These are phyloP conservation scores for Notiomystis cincta DNA, from an alignment of 2,113 vertebrate species.

Conservation along the genomic window DNA sequence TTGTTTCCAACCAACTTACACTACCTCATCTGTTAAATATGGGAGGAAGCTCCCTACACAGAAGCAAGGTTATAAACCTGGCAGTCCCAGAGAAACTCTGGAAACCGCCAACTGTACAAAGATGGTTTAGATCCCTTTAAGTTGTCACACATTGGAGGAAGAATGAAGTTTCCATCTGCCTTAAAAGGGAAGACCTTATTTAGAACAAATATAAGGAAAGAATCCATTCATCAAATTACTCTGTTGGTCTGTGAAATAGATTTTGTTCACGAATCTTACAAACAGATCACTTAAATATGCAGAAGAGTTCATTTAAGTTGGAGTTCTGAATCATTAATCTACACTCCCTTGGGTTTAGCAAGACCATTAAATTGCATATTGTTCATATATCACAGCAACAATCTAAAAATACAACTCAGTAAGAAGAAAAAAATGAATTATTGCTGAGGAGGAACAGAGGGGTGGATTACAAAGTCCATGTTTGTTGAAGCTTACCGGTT, in stretches of 20 bases:
- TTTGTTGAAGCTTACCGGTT: constrained; percentile 80
- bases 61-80: neutral
- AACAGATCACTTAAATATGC: neutral
- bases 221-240: neutral
- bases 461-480: neutral
- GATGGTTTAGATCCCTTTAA: neutral
- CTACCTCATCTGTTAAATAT: neutral
- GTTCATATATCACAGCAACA: neutral
- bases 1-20: neutral
- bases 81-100: neutral
- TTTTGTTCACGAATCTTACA: neutral
- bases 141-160: neutral
- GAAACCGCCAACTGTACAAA: neutral
- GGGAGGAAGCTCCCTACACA: neutral
- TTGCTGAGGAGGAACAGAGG: accelerated
- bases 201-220: neutral
- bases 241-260: neutral
- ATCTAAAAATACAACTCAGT: neutral
- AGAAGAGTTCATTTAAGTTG: neutral
- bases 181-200: neutral
- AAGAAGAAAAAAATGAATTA: neutral
- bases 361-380: neutral
- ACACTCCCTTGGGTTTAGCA: neutral
- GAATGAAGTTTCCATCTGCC: neutral
- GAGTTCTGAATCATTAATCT: neutral